phyloP scores from a whole-genome alignment of 2,797 vertebrate species.

The Crocidura indochinensis region DNA sequence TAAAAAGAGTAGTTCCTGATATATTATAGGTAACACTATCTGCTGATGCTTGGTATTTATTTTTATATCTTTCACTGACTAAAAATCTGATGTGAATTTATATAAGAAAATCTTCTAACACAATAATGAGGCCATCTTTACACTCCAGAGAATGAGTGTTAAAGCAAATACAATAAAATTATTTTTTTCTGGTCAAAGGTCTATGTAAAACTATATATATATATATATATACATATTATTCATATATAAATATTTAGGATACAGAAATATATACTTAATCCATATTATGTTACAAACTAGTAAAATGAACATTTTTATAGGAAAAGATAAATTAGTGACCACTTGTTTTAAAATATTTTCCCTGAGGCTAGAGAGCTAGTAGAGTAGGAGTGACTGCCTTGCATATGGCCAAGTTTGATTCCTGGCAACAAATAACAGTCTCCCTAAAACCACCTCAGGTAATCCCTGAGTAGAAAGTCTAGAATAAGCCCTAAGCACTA shows the following conservation, averaged over 20 bases:
- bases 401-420: too few species aligned
- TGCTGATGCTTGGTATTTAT: not conserved
- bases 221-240: too few species aligned
- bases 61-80: not conserved
- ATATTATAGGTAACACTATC: not conserved
- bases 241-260: not conserved
- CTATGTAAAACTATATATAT: too few species aligned
- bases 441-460: too few species aligned
- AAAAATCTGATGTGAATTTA: not conserved
- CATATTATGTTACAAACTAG: not conserved
- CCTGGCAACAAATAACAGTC: too few species aligned
- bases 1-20: not conserved
- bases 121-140: not conserved
- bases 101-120: not conserved
- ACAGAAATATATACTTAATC: not conserved
- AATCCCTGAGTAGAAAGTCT: too few species aligned
- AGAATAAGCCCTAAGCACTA: too few species aligned
- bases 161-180: not conserved
- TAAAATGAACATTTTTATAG: not conserved
- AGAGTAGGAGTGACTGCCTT: too few species aligned
- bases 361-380: constrained; percentile 1
- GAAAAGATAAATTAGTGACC: not conserved
- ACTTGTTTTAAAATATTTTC: constrained; percentile 12
- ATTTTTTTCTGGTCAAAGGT: too few species aligned
- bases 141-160: not conserved